Base-by-base conservation (phyloP, 2,888 invertebrate species). In the Spodoptera littoralis region DNA sequence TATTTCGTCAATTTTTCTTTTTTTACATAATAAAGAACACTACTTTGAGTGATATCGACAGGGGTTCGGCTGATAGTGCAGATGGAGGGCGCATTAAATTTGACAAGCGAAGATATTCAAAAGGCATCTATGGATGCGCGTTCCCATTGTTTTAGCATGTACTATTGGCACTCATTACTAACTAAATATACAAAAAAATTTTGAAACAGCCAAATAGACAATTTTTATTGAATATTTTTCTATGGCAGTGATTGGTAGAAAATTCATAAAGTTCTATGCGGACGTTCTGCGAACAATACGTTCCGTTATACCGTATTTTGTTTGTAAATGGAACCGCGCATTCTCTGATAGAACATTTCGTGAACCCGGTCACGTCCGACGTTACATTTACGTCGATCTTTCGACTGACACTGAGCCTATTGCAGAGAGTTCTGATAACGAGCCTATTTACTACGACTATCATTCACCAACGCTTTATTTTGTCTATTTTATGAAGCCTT, bases 41-140 rank as follows among this genome's bases (percentile, higher is more conserved):
- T 63, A 66, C 56, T 60, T 72, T 76, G 69, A 78, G 70, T 76
- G 77, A 82, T 82, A 73, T 70, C 68, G 85, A 81, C 79, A 81
- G 86, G 87, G 86, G 84, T 77, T 82, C 81, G 73, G 77, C 81
- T 79, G 85, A 83, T 86, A 87, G 81, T 75, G 79, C 63, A 79
- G 85, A 87, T 84, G 80, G 76, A 84, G 85, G 88, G 87, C 80
- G 83, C 80, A 84, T 83, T 86, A 88, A 87, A 90, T 85, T 90
- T 88, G 88, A 90, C 87, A 87, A 83, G 86, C 72, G 80, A 68
- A 79, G 86, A 85, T 90, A 91, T 89, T 89, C 89, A 90, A 85
- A 90, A 83, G 80, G 82, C 70, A 78, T 78, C 73, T 70, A 30
- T 52, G 42, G 47, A 59, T 1, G 60, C 51, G 18, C 45, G 71